phyloP scores from a whole-genome alignment of 2,888 invertebrate species.

The Halocaridina rubra region DNA sequence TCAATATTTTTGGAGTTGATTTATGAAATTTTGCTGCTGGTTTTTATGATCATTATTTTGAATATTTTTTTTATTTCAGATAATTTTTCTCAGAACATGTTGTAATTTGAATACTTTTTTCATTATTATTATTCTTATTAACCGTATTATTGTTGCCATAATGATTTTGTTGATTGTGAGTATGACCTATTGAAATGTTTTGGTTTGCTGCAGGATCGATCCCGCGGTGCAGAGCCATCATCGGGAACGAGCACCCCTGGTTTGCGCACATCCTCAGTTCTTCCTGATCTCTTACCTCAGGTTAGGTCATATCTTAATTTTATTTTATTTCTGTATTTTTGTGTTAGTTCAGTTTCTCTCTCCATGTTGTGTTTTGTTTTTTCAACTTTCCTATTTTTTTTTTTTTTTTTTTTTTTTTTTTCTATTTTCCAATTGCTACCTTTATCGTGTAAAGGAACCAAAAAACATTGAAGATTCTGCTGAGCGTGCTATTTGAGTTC shows the following conservation, averaged over 20 bases:
- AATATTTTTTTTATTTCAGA: no score
- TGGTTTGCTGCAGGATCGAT: conserved; percentile 45
- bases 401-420: neutral
- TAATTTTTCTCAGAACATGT: no score
- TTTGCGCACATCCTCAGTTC: conserved; percentile 88
- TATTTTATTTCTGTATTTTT: neutral
- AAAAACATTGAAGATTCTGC: no score
- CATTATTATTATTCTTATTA: no score
- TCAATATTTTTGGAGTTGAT: no score
- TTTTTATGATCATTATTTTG: no score
- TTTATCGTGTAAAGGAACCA: no score
- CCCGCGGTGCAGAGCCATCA: conserved; percentile 69
- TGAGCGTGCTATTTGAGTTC: no score
- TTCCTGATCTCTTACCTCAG: conserved; percentile 94
- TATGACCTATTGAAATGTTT: neutral
- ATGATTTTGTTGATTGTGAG: conserved; percentile 69
- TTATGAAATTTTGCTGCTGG: no score
- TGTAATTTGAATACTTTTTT: no score
- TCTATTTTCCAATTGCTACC: neutral
- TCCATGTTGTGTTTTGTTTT: neutral
- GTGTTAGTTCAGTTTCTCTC: neutral
- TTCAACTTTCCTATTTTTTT: neutral
- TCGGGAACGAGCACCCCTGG: conserved; percentile 69
- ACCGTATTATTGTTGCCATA: no score
- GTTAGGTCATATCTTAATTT: conserved; percentile 40